Conservation (phyloP, 2,888 invertebrate species). For the Nephrotoma guestfalica region DNA sequence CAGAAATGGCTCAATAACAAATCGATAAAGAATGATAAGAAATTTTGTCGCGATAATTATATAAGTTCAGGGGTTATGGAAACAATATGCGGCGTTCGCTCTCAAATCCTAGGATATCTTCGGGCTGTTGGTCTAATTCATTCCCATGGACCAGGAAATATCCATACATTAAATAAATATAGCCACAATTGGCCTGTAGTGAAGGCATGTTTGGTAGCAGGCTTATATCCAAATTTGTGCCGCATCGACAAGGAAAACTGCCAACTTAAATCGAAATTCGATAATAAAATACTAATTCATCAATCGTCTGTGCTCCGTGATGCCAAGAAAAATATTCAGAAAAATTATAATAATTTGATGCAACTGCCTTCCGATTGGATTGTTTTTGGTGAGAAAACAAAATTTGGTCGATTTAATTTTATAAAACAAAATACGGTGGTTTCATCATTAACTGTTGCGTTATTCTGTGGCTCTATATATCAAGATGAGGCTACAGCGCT, state of each 20-base stretch:
- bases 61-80: constrained; percentile 76
- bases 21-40: constrained; percentile 44
- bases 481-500: constrained; percentile 28
- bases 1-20: constrained; percentile 51
- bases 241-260: constrained; percentile 49
- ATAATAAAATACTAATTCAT: constrained; percentile 38
- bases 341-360: background rate
- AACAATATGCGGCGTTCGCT: constrained; percentile 71
- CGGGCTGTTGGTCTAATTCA: constrained; percentile 35
- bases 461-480: constrained; percentile 36
- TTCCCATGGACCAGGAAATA: constrained; percentile 53
- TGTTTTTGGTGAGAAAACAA: constrained; percentile 72
- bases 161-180: constrained; percentile 67
- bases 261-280: constrained; percentile 48
- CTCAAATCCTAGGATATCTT: constrained; percentile 70
- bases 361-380: constrained; percentile 68
- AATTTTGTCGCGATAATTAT: constrained; percentile 61
- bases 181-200: constrained; percentile 82
- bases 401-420: constrained; percentile 50
- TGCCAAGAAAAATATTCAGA: background rate
- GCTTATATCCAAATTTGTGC: constrained; percentile 80
- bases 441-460: constrained; percentile 62
- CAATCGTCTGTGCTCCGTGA: constrained; percentile 39
- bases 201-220: constrained; percentile 76
- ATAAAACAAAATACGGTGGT: constrained; percentile 69